Percentiles rank a stretch among this genome's conserved stretches.
Conservation (phyloP, 2,113 vertebrate genomes). For the Penelope pileata region DNA sequence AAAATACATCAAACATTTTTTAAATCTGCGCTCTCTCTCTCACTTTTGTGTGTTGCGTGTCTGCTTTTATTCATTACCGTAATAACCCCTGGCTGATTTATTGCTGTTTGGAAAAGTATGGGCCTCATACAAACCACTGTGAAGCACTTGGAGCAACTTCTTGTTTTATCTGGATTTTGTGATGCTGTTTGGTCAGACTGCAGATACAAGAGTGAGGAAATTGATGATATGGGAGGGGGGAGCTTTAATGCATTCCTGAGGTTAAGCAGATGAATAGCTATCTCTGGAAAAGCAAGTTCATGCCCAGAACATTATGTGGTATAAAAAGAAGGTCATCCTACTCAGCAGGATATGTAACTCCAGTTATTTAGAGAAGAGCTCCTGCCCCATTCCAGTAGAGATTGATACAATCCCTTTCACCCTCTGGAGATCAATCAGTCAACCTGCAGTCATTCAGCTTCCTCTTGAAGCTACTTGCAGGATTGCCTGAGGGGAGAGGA, state of each 20-base stretch:
- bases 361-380: neutral
- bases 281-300: neutral
- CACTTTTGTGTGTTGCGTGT: neutral
- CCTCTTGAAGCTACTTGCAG: slow-evolving; percentile 8
- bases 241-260: neutral
- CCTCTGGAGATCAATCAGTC: neutral
- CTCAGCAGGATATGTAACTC: slow-evolving; percentile 37
- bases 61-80: neutral
- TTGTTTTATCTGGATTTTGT: neutral
- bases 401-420: neutral
- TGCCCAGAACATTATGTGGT: slow-evolving; percentile 6
- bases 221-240: neutral
- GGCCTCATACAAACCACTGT: neutral
- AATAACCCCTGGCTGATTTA: neutral
- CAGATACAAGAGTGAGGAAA: neutral
- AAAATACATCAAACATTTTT: neutral
- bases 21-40: neutral
- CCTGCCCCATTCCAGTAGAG: neutral
- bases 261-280: slow-evolving; percentile 26
- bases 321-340: neutral
- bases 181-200: neutral
- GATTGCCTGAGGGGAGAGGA: neutral
- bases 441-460: neutral
- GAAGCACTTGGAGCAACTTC: neutral
- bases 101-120: neutral